These are phyloP conservation scores for Nothobranchius furzeri DNA, from an alignment of 2,113 vertebrate species.

Conservation along the genomic window DNA sequence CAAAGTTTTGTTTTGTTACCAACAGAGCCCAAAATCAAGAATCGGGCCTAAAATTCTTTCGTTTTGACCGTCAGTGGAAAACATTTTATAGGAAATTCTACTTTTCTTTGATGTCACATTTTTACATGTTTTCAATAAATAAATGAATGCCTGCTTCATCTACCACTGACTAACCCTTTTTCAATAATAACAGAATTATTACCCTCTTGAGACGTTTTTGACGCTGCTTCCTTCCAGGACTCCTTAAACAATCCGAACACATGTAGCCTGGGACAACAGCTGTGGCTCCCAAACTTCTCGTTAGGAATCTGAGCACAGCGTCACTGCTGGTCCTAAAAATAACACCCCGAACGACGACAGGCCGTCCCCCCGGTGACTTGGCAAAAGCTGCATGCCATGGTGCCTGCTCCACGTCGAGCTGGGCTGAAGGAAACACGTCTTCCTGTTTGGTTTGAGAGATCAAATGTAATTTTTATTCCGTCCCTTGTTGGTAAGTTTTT, in stretches of 20 bases:
- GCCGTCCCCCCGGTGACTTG: conserved; percentile 66
- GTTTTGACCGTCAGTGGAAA: too few relatives aligned
- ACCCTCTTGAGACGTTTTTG: not conserved
- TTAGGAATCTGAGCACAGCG: conserved; percentile 65
- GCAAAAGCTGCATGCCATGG: conserved; percentile 47
- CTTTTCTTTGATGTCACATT: too few relatives aligned
- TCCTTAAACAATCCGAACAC: conserved; percentile 22
- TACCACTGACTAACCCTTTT: too few relatives aligned
- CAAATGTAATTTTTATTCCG: conserved; percentile 42
- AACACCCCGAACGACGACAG: conserved; percentile 49
- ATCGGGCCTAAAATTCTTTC: too few relatives aligned
- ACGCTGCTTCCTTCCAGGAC: not conserved
- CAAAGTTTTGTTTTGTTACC: too few relatives aligned
- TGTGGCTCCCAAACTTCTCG: conserved; percentile 59
- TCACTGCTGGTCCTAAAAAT: conserved; percentile 75
- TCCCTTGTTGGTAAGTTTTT: conserved; percentile 65
- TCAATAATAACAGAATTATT: too few relatives aligned
- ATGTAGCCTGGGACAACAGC: conserved; percentile 73
- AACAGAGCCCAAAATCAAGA: too few relatives aligned
- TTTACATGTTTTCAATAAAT: too few relatives aligned
- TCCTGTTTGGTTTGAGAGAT: conserved; percentile 52
- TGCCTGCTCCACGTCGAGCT: conserved; percentile 49
- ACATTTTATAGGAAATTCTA: too few relatives aligned
- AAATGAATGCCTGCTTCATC: too few relatives aligned
- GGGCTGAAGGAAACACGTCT: conserved; percentile 4